A percentile compares a stretch with the other conserved stretches of the same genome.
Evolutionary conservation across 2,888 invertebrate genomes (phyloP).

Genomic region (Sepioteuthis lessoniana): DNA sequence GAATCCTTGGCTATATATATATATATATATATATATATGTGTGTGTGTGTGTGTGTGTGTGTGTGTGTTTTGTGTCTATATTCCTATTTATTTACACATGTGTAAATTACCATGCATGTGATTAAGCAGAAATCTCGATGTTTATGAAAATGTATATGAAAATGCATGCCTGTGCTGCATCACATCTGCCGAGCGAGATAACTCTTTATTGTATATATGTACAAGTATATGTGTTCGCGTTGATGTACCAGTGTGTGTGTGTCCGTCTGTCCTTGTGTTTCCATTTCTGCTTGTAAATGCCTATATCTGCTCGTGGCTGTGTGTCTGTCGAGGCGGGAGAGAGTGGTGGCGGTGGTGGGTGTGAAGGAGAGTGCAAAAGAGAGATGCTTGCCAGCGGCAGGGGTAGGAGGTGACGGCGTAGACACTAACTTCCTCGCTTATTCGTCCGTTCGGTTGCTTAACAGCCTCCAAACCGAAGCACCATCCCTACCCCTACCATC

Average conservation of each 20-base stretch:
- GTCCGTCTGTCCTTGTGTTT: background rate
- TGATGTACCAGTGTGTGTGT: background rate
- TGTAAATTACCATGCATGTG: too few species aligned
- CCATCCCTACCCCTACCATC: background rate
- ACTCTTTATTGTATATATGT: background rate
- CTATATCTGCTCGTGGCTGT: background rate
- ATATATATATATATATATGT: too few species aligned
- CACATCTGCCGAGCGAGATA: background rate
- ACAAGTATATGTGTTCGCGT: background rate
- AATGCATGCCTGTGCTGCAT: background rate
- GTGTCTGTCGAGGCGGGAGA: background rate
- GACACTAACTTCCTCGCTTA: background rate
- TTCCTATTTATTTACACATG: too few species aligned
- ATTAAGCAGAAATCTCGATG: background rate
- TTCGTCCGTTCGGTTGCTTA: conserved; percentile 33
- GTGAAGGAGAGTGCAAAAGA: too few species aligned
- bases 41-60: too few species aligned
- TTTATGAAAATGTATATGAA: background rate
- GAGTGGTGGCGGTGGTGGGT: background rate
- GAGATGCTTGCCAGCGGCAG: background rate
- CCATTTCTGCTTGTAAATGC: background rate
- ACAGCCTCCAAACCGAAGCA: background rate
- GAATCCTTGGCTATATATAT: too few species aligned
- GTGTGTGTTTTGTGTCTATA: too few species aligned
- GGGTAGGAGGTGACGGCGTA: too few species aligned